These are phyloP conservation scores for Gonioctena quinquepunctata DNA, from an alignment of 1,140 invertebrate genomes.

Conservation along the genomic window DNA sequence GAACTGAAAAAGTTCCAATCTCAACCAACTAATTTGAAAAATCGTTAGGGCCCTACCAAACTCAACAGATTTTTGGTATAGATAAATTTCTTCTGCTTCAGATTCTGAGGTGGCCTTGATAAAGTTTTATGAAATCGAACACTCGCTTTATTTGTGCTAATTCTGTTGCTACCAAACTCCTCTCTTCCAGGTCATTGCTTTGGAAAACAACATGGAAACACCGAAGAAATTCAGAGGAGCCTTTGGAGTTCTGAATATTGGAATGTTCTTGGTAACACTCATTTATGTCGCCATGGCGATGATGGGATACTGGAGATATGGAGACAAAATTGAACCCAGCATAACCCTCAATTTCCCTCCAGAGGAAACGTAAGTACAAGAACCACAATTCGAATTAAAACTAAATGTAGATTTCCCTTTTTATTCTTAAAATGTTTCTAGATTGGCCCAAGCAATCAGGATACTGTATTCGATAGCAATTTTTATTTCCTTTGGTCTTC, in stretches of 20 bases:
- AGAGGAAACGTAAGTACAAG: slow-evolving; percentile 61
- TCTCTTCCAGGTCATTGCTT: slow-evolving; percentile 71
- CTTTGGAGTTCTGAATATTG: slow-evolving; percentile 76
- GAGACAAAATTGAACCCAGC: slow-evolving; percentile 65
- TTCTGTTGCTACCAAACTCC: slow-evolving; percentile 3
- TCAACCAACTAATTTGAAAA: no score
- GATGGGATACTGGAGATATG: slow-evolving; percentile 82
- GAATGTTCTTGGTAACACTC: slow-evolving; percentile 74
- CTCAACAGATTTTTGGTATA: no score
- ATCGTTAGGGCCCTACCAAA: no score
- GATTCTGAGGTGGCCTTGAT: no score
- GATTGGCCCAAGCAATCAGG: slow-evolving; percentile 77
- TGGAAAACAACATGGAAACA: slow-evolving; percentile 86
- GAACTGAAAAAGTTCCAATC: no score
- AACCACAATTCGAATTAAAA: no score
- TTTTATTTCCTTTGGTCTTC: slow-evolving; percentile 87
- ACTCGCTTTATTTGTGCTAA: no score
- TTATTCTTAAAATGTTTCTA: slow-evolving; percentile 55
- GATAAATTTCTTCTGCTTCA: no score
- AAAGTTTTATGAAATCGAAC: no score
- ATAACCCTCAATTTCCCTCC: slow-evolving; percentile 75
- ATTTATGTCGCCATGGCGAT: slow-evolving; percentile 80
- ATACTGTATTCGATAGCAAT: slow-evolving; percentile 85
- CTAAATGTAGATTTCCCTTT: no score
- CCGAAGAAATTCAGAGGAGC: slow-evolving; percentile 72